Evolutionary conservation across 2,113 vertebrate species (phyloP), one percentile per base, ranked within the genome.

Genomic region (Mirza zaza): DNA sequence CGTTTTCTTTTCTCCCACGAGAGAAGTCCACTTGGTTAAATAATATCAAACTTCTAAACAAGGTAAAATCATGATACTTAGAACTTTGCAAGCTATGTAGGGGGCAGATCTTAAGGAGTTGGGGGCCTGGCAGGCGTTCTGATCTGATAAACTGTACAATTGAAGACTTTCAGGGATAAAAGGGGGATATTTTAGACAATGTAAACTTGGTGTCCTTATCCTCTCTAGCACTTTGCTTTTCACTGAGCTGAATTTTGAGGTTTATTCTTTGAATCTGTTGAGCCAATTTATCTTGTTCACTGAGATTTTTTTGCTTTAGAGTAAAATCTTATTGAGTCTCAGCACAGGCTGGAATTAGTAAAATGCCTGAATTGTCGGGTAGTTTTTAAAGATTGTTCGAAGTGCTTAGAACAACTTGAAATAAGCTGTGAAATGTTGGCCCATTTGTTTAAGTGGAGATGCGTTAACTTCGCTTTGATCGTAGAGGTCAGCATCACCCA

Each of bases 41-140:
- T 90, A 99, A 99, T n/a, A 97, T 99, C 82, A 98, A 96, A 57
- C 98, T 99, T 3, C 98, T 99, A 5, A 99, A 98, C 97, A 99
- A 99, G 99, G 99, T 99, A 95, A 65, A 39, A 29, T n/a, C 5
- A 0, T 10, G 4, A 8, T 7, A 0, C 32, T 18, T 65, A 1
- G 1, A 13, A 55, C 20, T 55, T 75, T 25, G 42, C 48, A 11
- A 8, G 8, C 0, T 10, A 29, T 7, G 13, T 7, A 0, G 0
- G 4, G 70, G 18, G 55, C 8, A 0, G 32, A 4, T 32, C 1
- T 6, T 32, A 18, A 17, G n/a, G 34, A 57, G 12, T 1, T 17
- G 34, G 4, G 50, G 20, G 36, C 2, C 4, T 0, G 3, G 27
- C 0, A 1, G 3, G 7, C 1, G 0, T 21, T 70, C n/a, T 29